Base-by-base conservation (phyloP, 2,888 invertebrate genomes). In the Pedicia rivosa region DNA sequence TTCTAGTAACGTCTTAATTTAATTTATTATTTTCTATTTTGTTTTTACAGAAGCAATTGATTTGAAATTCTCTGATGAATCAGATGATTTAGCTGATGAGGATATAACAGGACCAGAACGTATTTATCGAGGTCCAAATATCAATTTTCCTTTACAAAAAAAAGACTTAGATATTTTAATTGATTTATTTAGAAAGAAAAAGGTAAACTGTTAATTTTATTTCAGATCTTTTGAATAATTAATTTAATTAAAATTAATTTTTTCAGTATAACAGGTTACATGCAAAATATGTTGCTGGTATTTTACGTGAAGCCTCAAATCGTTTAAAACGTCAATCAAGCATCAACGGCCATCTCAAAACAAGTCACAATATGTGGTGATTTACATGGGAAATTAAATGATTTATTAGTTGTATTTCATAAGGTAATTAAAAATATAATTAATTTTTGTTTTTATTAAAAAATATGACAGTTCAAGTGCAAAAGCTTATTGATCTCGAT, bases 331-430 rank as follows among this genome's bases (percentile, higher is more conserved):
- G 75, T 49, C 65, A 78, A 82, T 54, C 72, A 78, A 46, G 82
- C 84, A 10, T 84, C 86, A 31, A 90, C 90, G 2, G 79, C 83
- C 19, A 78, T 88, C 43, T 79, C 87, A 33, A 82, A 83, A 50
- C 88, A 90, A 60, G 76, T 92, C 16, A 92, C 92, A 3, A 77
- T 94, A 37, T 86, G 87, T 56, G 92, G 92, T 0, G 92, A 94
- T 63, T 65, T 94, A 39, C 92, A 94, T 55, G 92, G 92, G 31
- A 91, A 91, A 59, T 70, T 94, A 26, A 90, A 91, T 52, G 92
- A 94, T 59, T 67, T 94, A 28, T 68, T 88, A 43, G 86, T 90
- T 47, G 83, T 94, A 49, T 80, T 92, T 51, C 87, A 91, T 59
- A 94, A 92, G 78, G 91, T 88, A 61, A 53, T 9, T 30, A 5